These are phyloP conservation scores for Sebastes iracundus DNA, from an alignment of 2,797 vertebrate species.

Conservation along the genomic window DNA sequence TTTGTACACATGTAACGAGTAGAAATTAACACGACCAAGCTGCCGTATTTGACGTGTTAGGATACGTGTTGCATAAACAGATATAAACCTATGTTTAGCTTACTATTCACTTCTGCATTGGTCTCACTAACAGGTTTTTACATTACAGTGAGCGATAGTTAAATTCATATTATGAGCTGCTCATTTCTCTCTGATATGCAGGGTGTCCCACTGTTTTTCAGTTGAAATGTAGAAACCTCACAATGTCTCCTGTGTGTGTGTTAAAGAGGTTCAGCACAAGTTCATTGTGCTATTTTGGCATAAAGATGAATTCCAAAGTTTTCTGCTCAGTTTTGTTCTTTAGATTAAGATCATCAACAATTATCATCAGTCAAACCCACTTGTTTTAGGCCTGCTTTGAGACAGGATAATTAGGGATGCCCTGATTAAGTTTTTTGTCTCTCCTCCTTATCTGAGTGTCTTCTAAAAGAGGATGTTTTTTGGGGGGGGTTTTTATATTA, in stretches of 20 bases:
- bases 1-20: no score
- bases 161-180: no score
- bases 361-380: background rate
- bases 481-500: accelerated
- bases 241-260: background rate
- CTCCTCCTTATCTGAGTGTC: background rate
- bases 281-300: background rate
- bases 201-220: background rate
- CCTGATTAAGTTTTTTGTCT: background rate
- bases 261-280: background rate
- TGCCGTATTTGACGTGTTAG: no score
- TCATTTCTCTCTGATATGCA: no score
- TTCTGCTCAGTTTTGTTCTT: background rate
- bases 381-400: background rate
- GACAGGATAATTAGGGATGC: slow-evolving; percentile 4
- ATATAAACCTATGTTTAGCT: background rate
- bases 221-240: background rate
- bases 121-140: no score
- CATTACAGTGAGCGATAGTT: no score
- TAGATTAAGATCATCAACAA: slow-evolving; percentile 3
- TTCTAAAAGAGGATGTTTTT: background rate
- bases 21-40: no score
- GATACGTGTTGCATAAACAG: no score
- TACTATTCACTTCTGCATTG: no score
- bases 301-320: background rate